These are phyloP conservation scores for Zaprionus kolodkinae DNA, from an alignment of 1,140 invertebrate genomes.

Conservation along the genomic window DNA sequence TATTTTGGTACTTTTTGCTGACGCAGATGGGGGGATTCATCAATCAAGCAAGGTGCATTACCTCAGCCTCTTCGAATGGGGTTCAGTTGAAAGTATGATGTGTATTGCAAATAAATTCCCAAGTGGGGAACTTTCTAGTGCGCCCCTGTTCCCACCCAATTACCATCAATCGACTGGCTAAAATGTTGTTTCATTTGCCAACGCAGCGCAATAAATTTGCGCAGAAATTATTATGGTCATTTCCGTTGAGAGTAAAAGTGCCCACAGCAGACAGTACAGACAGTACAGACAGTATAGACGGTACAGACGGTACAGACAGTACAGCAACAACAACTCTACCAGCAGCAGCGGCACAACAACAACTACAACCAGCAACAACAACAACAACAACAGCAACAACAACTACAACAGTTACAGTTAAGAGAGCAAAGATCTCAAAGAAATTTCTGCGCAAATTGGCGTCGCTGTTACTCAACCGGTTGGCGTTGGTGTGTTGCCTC, in stretches of 20 bases:
- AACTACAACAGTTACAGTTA: constrained; percentile 31
- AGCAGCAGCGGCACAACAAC: constrained; percentile 33
- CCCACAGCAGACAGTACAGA: constrained; percentile 11
- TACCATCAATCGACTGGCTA: constrained; percentile 39
- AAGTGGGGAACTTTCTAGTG: constrained; percentile 23
- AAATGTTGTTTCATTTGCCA: constrained; percentile 68
- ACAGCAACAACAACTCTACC: constrained; percentile 5
- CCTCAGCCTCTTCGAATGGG: background rate
- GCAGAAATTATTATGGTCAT: constrained; percentile 73
- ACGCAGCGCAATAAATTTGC: constrained; percentile 72
- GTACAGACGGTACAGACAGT: constrained; percentile 1
- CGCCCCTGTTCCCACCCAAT: constrained; percentile 14
- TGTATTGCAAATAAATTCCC: background rate
- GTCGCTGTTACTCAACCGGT: constrained; percentile 64
- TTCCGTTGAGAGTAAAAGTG: constrained; percentile 74
- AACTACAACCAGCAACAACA: constrained; percentile 23
- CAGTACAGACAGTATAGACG: background rate
- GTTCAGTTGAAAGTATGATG: background rate
- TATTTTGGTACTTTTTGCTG: background rate
- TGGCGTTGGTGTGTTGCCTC: constrained; percentile 40
- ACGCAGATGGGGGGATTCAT: too few relatives aligned
- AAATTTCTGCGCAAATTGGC: constrained; percentile 50
- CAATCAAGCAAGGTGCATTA: background rate
- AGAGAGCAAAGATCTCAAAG: constrained; percentile 56
- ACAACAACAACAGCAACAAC: constrained; percentile 15